Percentiles rank a stretch among this genome's conserved stretches.
These are phyloP conservation scores for Neostethus bicornis DNA, from an alignment of 2,797 vertebrate genomes.

Conservation along the genomic window DNA sequence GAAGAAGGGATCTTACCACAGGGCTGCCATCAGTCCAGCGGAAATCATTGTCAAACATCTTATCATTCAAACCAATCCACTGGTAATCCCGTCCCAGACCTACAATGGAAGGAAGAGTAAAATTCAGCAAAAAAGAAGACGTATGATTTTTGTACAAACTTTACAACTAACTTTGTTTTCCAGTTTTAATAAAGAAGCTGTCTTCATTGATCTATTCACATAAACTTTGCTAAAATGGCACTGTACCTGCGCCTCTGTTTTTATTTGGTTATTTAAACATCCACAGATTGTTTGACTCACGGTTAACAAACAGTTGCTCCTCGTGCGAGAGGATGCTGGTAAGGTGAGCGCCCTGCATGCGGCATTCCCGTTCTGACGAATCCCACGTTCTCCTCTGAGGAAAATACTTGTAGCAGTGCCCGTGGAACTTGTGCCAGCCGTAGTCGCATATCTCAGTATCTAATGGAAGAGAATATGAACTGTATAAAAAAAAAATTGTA, in stretches of 20 bases:
- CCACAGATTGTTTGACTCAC: slow-evolving; percentile 80
- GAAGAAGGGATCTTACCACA: slow-evolving; percentile 85
- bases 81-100: slow-evolving; percentile 97
- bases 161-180: slow-evolving; percentile 1
- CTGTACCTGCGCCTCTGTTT: not conserved
- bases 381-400: slow-evolving; percentile 94
- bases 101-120: slow-evolving; percentile 62
- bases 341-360: slow-evolving; percentile 92
- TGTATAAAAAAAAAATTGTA: slow-evolving; percentile 1
- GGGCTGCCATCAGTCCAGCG: slow-evolving; percentile 93
- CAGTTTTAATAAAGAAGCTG: not conserved
- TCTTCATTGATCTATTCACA: slow-evolving; percentile 3
- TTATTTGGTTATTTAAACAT: not conserved
- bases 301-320: slow-evolving; percentile 95
- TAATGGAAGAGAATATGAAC: slow-evolving; percentile 56
- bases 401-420: slow-evolving; percentile 96
- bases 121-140: no score
- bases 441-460: slow-evolving; percentile 94
- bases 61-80: slow-evolving; percentile 98
- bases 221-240: not conserved
- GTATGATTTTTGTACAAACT: slow-evolving; percentile 50
- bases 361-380: slow-evolving; percentile 93
- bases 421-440: slow-evolving; percentile 98
- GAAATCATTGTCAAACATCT: slow-evolving; percentile 98
- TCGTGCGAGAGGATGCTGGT: slow-evolving; percentile 91